phyloP scores from a whole-genome alignment of 1,140 invertebrate genomes.

The Diabrotica undecimpunctata region DNA sequence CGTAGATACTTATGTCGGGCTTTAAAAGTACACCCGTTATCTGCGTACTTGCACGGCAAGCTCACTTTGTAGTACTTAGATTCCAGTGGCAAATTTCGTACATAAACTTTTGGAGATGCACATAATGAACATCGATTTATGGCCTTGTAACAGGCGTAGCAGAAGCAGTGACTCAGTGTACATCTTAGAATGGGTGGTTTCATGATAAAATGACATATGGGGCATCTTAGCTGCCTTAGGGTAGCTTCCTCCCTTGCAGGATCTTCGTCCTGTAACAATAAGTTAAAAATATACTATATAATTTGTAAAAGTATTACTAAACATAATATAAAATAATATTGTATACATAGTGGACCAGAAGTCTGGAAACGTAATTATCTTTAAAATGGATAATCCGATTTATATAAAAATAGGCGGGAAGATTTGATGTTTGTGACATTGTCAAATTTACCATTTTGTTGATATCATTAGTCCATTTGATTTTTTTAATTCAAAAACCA shows the following conservation, averaged over 20 bases:
- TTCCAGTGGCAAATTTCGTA: background rate
- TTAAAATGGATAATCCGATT: no score
- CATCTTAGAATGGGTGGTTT: background rate
- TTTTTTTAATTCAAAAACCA: no score
- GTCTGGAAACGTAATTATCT: no score
- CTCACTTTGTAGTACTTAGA: background rate
- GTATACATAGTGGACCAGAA: no score
- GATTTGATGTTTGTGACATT: no score
- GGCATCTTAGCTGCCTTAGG: background rate
- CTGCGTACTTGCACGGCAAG: background rate
- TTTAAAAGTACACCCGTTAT: background rate
- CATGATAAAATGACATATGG: background rate
- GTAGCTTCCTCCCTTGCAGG: background rate
- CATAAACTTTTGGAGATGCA: background rate
- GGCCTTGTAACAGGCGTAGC: background rate
- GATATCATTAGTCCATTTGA: no score
- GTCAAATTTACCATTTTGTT: no score
- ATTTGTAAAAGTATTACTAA: no score
- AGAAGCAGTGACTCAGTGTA: background rate
- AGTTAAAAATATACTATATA: no score
- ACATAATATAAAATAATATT: no score
- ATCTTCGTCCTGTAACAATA: no score
- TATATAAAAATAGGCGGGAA: no score
- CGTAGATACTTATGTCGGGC: background rate
- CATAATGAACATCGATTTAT: background rate